Evolutionary conservation across 2,797 vertebrate genomes (phyloP).

Genomic region (Austrolebias charrua): DNA sequence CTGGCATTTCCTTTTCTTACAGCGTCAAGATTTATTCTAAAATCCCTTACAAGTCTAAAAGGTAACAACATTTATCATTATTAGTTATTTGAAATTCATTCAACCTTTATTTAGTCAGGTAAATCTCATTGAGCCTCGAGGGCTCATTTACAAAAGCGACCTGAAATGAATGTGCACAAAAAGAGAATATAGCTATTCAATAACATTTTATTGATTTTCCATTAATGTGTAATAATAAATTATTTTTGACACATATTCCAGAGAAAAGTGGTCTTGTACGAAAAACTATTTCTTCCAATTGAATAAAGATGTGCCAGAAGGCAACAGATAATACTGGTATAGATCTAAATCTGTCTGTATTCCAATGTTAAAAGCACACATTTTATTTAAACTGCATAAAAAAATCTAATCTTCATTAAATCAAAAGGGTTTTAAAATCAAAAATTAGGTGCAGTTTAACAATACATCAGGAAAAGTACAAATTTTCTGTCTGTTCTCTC

Average conservation of each 20-base stretch:
- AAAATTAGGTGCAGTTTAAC: too few species aligned
- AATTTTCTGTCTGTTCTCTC: background rate
- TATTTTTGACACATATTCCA: conserved; percentile 10
- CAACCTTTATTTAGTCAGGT: too few species aligned
- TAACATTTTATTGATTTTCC: background rate
- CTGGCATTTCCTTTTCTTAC: background rate
- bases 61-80: background rate
- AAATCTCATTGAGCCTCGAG: too few species aligned
- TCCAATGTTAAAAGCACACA: background rate
- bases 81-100: too few species aligned
- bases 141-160: too few species aligned
- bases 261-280: background rate
- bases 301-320: background rate
- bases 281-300: background rate
- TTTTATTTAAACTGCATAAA: too few species aligned
- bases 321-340: background rate
- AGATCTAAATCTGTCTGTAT: background rate
- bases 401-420: background rate
- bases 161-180: too few species aligned
- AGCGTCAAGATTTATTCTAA: background rate
- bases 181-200: too few species aligned
- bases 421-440: background rate
- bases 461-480: too few species aligned
- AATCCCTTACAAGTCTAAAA: background rate
- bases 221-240: conserved; percentile 10